phyloP scores from a whole-genome alignment of 2,797 vertebrate species.

The Cynodonichthys magdalenae region DNA sequence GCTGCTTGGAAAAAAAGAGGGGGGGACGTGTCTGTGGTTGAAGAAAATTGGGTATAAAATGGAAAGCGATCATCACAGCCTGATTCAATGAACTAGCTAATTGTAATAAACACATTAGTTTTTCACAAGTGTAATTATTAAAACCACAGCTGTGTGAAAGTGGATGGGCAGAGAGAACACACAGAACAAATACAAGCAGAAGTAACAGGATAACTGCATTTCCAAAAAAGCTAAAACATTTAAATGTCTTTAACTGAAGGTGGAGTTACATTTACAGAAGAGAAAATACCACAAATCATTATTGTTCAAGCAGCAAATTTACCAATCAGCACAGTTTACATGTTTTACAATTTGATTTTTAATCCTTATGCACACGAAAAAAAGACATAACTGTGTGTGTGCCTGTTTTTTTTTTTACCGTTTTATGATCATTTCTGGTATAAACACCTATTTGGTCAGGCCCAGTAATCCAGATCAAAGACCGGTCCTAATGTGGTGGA shows the following conservation, averaged over 20 bases:
- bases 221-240: not conserved
- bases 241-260: not conserved
- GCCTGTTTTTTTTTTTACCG: too few species aligned
- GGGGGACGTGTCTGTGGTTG: constrained; percentile 34
- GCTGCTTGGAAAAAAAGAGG: constrained; percentile 46
- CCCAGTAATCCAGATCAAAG: too few species aligned
- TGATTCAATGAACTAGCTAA: constrained; percentile 44
- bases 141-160: not conserved
- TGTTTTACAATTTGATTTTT: too few species aligned
- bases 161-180: not conserved
- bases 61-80: constrained; percentile 44
- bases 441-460: too few species aligned
- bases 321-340: too few species aligned
- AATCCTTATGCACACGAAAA: too few species aligned
- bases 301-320: too few species aligned
- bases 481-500: too few species aligned
- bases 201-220: not conserved
- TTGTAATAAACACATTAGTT: constrained; percentile 27
- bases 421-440: too few species aligned
- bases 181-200: not conserved
- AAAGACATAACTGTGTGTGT: too few species aligned
- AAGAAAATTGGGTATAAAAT: constrained; percentile 46
- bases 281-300: too few species aligned
- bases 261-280: not conserved
- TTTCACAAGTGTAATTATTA: constrained; percentile 4